Base-by-base conservation (phyloP, 1,140 invertebrate genomes). In the Carposina sasakii region DNA sequence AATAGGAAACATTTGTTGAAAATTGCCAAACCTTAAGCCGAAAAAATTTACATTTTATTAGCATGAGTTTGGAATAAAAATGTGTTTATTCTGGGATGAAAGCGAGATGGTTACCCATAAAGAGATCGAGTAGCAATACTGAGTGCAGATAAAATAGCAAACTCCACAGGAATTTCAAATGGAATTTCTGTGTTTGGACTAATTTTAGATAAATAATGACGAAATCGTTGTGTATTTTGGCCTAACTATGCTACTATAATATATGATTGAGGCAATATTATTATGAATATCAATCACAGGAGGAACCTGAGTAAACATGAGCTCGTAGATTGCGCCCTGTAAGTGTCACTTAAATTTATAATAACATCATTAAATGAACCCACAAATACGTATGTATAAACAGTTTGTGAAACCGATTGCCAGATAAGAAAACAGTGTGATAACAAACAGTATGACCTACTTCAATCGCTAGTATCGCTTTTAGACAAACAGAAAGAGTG, bases 11-110 rank as follows among this genome's bases (percentile, higher is more conserved):
- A 77, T 73, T 77, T 75, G 74, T 72, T 65, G 59, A 63, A 74
- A 74, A 74, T 72, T 65, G 69, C 69, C 53, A 67, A 71, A 63
- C 63, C 66, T 59, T 69, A 65, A 75, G 54, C 66, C 59, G 57
- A 70, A 73, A 76, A 57, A 65, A 76, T 75, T 75, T 77, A 57
- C 74, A 75, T 77, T 77, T 73, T 77, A 77, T 75, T 73, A 72
- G 70, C 69, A 70, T 74, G 71, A 64, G 66, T 66, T 66, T 61
- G 48, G 71, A 72, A 77, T 77, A 77, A 77, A 76, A 77, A 74
- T 77, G 71, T 75, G 71, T 77, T 77, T 77, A 77, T 75, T 73
- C 48, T 71, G 63, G 59, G 55, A 67, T 64, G 66, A 61, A 65
- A 67, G 59, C 63, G 71, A 66, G 63, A 65, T 65, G 62, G 59